Conservation (phyloP, 2,888 invertebrate species). For the Meganola albula region DNA sequence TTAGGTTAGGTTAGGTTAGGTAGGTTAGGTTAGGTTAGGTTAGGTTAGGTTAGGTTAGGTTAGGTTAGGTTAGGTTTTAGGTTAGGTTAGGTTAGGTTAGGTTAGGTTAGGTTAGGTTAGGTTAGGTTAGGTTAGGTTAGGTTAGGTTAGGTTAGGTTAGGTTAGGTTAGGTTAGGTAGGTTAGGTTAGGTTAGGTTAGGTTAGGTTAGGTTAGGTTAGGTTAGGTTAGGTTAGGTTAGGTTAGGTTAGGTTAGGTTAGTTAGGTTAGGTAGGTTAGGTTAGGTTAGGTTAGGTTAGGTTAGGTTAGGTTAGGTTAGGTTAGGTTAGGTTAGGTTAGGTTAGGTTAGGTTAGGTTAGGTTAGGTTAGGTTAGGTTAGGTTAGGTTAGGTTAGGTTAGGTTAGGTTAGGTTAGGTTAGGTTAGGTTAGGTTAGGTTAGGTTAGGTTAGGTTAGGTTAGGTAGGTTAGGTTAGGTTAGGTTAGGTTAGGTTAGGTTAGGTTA, state of each 20-base stretch:
- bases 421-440: constrained; percentile 26
- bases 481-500: constrained; percentile 28
- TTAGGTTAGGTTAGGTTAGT: constrained; percentile 11
- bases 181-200: constrained; percentile 14
- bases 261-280: constrained; percentile 18
- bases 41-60: constrained; percentile 24
- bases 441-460: constrained; percentile 25
- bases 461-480: constrained; percentile 26
- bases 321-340: constrained; percentile 14
- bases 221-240: constrained; percentile 18
- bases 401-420: constrained; percentile 16
- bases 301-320: constrained; percentile 13
- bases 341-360: constrained; percentile 15
- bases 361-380: constrained; percentile 22
- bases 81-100: constrained; percentile 26
- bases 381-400: constrained; percentile 16
- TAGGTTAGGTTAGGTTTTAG: constrained; percentile 26
- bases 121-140: constrained; percentile 18
- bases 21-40: constrained; percentile 21
- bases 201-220: constrained; percentile 19
- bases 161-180: constrained; percentile 12
- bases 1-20: constrained; percentile 20
- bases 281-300: constrained; percentile 12
- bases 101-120: constrained; percentile 20
- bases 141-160: constrained; percentile 13